A percentile compares a stretch with the other conserved stretches of the same genome.
Evolutionary conservation across 2,888 invertebrate genomes (phyloP).

Genomic region (Dolichopus griseipennis): DNA sequence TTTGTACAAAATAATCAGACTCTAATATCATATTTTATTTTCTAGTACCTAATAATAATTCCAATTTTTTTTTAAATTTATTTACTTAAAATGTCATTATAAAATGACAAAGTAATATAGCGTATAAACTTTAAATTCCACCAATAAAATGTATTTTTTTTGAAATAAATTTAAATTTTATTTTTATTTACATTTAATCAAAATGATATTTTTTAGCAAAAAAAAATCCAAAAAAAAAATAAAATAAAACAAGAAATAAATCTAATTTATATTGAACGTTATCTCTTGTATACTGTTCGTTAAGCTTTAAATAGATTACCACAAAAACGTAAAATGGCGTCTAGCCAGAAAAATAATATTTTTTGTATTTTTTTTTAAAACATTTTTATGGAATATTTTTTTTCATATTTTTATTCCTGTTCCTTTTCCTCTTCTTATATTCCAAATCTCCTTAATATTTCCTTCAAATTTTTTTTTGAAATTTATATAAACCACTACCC

Average conservation of each 20-base stretch:
- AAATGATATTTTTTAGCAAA: neutral
- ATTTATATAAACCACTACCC: too few species aligned
- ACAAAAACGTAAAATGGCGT: conserved; percentile 13
- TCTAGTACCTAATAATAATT: too few species aligned
- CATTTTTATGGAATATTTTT: neutral
- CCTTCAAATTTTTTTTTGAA: too few species aligned
- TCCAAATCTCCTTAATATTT: too few species aligned
- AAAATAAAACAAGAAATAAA: too few species aligned
- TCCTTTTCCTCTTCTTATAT: neutral
- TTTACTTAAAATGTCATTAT: neutral
- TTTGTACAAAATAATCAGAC: too few species aligned
- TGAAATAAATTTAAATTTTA: neutral
- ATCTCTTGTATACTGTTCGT: conserved; percentile 20
- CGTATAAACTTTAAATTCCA: neutral
- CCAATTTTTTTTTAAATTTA: too few species aligned
- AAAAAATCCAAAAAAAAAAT: too few species aligned
- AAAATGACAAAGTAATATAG: neutral
- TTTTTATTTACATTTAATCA: neutral
- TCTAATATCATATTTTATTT: too few species aligned
- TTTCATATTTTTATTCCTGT: neutral
- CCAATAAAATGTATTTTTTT: neutral
- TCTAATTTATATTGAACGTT: conserved; percentile 10
- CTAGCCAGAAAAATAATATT: conserved; percentile 14
- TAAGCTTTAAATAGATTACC: conserved; percentile 20
- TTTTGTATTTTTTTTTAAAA: neutral